phyloP scores from a whole-genome alignment of 2,888 invertebrate genomes.

The Eupithecia abbreviata region DNA sequence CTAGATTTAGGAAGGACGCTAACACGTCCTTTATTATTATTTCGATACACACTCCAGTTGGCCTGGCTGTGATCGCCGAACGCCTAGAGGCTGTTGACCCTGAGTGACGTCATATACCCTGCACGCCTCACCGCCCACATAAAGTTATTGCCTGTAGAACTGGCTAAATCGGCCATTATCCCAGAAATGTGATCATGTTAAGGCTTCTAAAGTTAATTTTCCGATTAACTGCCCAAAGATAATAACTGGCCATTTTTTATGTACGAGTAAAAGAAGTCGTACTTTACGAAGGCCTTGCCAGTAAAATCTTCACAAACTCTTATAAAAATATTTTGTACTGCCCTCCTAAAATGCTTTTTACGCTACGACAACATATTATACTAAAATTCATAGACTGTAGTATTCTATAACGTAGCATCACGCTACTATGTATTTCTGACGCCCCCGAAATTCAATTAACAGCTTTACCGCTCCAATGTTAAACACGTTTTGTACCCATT shows the following conservation, averaged over 20 bases:
- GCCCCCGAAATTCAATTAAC: conserved; percentile 17
- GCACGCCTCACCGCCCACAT: conserved; percentile 48
- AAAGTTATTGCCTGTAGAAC: conserved; percentile 17
- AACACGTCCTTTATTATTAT: conserved; percentile 15
- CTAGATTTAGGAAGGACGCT: background rate
- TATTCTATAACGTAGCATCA: background rate
- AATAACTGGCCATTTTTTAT: background rate
- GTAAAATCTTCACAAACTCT: background rate
- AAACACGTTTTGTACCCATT: conserved; percentile 8
- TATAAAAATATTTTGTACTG: background rate
- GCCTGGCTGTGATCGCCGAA: conserved; percentile 46
- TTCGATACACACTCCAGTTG: conserved; percentile 42
- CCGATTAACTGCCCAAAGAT: background rate
- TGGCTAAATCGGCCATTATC: conserved; percentile 19
- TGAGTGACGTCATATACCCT: conserved; percentile 58
- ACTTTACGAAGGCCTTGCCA: background rate
- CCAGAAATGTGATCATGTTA: background rate
- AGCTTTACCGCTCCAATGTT: conserved; percentile 5
- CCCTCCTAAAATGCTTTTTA: background rate
- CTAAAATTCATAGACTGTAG: background rate
- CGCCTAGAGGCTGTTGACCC: conserved; percentile 61
- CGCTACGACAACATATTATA: background rate
- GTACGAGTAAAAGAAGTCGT: background rate
- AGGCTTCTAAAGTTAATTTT: background rate
- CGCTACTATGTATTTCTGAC: conserved; percentile 17